Percentiles rank a stretch among this genome's conserved stretches.
These are phyloP conservation scores for Xylocampa areola DNA, from an alignment of 2,888 invertebrate species.

Conservation along the genomic window DNA sequence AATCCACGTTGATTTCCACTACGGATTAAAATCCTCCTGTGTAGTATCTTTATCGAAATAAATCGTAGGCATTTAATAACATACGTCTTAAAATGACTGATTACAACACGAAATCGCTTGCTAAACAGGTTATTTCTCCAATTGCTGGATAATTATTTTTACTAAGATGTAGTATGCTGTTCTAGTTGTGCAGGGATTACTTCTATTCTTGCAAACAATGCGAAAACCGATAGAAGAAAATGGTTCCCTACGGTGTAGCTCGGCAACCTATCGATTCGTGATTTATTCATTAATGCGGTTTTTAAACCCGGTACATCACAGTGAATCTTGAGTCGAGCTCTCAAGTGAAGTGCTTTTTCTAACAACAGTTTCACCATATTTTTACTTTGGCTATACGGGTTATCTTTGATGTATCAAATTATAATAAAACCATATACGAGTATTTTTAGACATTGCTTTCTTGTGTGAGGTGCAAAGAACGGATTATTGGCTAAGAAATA, in stretches of 20 bases:
- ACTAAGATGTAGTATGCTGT: not conserved
- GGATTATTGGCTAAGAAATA: conserved; percentile 26
- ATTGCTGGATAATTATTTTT: not conserved
- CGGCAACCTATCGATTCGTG: conserved; percentile 1
- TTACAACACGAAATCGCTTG: no score
- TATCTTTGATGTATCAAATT: no score
- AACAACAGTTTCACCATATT: conserved; percentile 4
- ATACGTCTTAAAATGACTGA: no score
- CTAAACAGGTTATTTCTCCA: no score
- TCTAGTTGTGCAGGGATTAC: not conserved
- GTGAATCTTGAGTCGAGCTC: conserved; percentile 14
- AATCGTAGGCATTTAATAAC: no score
- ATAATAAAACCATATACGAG: no score
- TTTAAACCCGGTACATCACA: conserved; percentile 19
- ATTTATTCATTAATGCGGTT: conserved; percentile 30
- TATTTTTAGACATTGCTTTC: conserved; percentile 21
- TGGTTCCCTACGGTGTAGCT: conserved; percentile 20
- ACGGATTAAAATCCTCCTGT: no score
- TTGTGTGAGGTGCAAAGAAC: conserved; percentile 3
- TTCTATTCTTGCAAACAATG: conserved; percentile 4
- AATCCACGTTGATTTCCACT: no score
- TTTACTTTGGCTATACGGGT: not conserved
- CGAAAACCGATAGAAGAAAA: conserved; percentile 22
- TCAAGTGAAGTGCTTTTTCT: conserved; percentile 17
- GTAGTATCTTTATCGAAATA: no score